Base-by-base conservation (phyloP, 2,797 vertebrate species). In the Chiroxiphia lanceolata region DNA sequence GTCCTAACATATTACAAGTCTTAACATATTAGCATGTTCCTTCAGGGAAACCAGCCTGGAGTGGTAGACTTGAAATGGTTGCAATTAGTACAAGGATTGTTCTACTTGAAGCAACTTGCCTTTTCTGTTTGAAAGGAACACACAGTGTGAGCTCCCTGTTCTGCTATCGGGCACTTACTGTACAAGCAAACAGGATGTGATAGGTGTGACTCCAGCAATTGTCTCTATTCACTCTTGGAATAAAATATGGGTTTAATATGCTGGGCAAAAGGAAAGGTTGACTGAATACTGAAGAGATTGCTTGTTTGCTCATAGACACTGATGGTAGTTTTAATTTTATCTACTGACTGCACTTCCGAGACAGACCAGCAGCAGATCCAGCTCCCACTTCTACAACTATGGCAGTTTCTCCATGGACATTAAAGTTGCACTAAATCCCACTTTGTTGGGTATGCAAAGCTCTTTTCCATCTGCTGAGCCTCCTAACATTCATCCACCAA, bases 101-200 rank as follows among this genome's bases (percentile, higher is more conserved):
- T 95, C 86, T 95, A 89, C 94, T 81, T 97, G 96, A 96, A 96
- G 72, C 86, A 61, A 95, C 96, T 93, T 96, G 95, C 92, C 94
- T 93, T 87, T 94, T 95, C 89, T 94, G 83, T 96, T 96, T 95
- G 90, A 75, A 80, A 95, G 92, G 95, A 94, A 94, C 94, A 94
- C 89, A 93, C 86, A 95, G 67, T 60, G 70, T 2, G 42, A 95
- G 90, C 85, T 88, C 3, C 6, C 21, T 2, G 26, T 87, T 89
- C 95, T 95, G 83, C 44, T 94, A 53, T 89, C 31, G 0, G 67
- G 94, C 51, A 91, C 91, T 95, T 22, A 69, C 79, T 89, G 95
- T 95, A 94, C 89, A 72, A 95, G 94, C 89, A 96, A 97, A 95
- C 86, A 96, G 93, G 91, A 94, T 96, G 57, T 20, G 83, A 92